phyloP scores from a whole-genome alignment of 2,888 invertebrate species.

The Yponomeuta cagnagella region DNA sequence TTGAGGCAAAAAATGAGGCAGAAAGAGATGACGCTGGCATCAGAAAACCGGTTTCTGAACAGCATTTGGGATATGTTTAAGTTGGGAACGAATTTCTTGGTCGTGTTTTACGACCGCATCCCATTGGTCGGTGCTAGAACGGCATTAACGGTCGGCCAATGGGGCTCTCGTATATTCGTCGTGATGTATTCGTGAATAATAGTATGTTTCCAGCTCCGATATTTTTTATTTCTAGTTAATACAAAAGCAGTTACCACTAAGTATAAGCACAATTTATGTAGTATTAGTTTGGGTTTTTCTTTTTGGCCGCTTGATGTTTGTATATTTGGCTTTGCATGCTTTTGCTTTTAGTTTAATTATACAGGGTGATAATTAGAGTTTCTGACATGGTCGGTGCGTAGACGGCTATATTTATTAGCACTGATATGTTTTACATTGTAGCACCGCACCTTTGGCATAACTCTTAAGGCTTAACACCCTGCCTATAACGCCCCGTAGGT shows the following conservation, averaged over 20 bases:
- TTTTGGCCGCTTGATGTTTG: slow-evolving; percentile 21
- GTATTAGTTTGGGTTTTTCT: slow-evolving; percentile 7
- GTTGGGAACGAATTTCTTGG: background rate
- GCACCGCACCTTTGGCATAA: too few relatives aligned
- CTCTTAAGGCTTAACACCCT: too few relatives aligned
- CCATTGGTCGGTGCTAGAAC: too few relatives aligned
- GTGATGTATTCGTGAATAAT: background rate
- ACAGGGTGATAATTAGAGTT: background rate
- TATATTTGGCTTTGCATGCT: slow-evolving; percentile 38
- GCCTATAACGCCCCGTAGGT: too few relatives aligned
- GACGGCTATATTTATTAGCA: too few relatives aligned
- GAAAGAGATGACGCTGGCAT: slow-evolving; percentile 47
- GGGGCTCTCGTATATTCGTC: background rate
- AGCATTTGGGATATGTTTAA: slow-evolving; percentile 75
- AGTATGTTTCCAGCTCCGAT: background rate
- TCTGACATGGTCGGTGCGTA: too few relatives aligned
- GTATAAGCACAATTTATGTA: slow-evolving; percentile 28
- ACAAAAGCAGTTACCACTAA: slow-evolving; percentile 22
- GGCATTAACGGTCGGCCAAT: background rate
- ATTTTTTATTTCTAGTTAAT: background rate
- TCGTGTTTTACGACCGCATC: too few relatives aligned
- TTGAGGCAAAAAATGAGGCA: slow-evolving; percentile 43
- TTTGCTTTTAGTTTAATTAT: slow-evolving; percentile 25
- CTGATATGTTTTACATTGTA: too few relatives aligned
- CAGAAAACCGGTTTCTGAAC: slow-evolving; percentile 68